phyloP scores from a whole-genome alignment of 2,888 invertebrate species.

The Lamellibrachia satsuma region DNA sequence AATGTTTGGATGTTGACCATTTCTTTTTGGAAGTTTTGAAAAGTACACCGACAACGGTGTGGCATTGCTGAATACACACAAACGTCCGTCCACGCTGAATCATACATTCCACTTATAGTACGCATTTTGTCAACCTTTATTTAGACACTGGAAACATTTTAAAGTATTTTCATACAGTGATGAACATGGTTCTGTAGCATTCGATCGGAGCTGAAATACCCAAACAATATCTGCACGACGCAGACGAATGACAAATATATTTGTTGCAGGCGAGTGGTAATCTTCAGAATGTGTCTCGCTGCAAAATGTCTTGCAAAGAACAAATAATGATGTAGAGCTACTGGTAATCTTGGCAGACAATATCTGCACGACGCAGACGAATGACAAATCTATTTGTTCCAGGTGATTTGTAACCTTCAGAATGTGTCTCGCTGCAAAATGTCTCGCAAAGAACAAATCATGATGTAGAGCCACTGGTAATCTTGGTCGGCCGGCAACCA shows the following conservation, averaged over 20 bases:
- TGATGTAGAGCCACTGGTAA: neutral
- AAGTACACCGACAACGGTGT: too few relatives aligned
- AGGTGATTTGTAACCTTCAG: neutral
- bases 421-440: neutral
- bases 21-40: too few relatives aligned
- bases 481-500: neutral
- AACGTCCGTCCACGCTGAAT: neutral
- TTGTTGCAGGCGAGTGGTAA: neutral
- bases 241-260: neutral
- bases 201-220: neutral
- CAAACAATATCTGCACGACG: neutral
- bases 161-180: neutral
- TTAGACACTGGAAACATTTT: neutral
- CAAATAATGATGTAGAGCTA: neutral
- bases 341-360: neutral
- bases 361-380: neutral
- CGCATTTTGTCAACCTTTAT: conserved; percentile 1
- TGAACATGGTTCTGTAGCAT: neutral
- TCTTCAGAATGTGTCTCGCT: neutral
- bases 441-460: neutral
- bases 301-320: neutral
- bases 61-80: neutral
- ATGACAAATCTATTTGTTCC: too few relatives aligned
- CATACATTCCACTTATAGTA: neutral
- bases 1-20: neutral